Conservation (phyloP, 2,888 invertebrate genomes). For the Heteromyza rotundicornis region DNA sequence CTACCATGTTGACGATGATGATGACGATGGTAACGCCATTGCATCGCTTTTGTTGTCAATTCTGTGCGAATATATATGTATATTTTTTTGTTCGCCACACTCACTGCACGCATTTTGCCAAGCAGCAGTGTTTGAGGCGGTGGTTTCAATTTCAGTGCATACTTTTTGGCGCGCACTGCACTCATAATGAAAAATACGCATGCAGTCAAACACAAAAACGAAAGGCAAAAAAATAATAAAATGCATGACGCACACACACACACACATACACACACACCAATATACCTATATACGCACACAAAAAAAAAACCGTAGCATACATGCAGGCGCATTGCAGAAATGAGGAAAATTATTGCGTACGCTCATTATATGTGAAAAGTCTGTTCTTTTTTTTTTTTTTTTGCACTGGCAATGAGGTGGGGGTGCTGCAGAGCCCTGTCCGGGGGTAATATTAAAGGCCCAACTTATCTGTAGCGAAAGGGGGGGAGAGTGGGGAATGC, state of each 20-base stretch:
- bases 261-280: too few relatives aligned
- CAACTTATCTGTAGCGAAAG: too few relatives aligned
- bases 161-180: constrained; percentile 3
- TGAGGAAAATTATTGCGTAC: neutral
- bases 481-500: too few relatives aligned
- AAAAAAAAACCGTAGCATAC: neutral
- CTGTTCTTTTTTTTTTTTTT: neutral
- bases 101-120: neutral
- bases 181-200: constrained; percentile 7
- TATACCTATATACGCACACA: constrained; percentile 26
- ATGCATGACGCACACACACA: too few relatives aligned
- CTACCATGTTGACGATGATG: neutral
- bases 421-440: too few relatives aligned
- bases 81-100: neutral
- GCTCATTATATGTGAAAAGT: constrained; percentile 1
- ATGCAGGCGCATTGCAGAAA: neutral
- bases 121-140: neutral
- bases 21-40: neutral
- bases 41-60: constrained; percentile 6
- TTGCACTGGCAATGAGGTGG: too few relatives aligned
- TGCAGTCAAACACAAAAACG: neutral
- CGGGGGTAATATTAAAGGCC: too few relatives aligned
- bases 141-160: neutral
- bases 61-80: neutral
- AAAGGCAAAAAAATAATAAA: constrained; percentile 30